Percentiles rank a stretch among this genome's conserved stretches.
Conservation (phyloP, 2,113 vertebrate species). For the Ophiodon elongatus region DNA sequence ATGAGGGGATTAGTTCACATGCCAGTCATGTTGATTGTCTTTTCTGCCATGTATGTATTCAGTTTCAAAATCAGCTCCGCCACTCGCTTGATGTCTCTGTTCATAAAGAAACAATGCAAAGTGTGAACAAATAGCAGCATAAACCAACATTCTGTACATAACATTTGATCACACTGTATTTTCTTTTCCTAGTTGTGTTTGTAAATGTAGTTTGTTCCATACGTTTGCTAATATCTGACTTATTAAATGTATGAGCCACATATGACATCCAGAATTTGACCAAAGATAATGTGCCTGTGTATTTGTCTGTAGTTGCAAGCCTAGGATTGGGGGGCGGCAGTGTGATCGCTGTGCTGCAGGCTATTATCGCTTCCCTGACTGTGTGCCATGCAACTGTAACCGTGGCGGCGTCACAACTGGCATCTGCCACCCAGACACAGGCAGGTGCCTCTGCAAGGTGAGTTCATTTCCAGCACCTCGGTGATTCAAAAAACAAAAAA, state of each 20-base stretch:
- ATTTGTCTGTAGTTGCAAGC: conserved; percentile 87
- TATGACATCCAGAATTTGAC: neutral
- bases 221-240: neutral
- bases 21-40: neutral
- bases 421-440: conserved; percentile 89
- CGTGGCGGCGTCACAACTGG: conserved; percentile 83
- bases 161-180: neutral
- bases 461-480: neutral
- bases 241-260: neutral
- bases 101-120: neutral
- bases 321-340: conserved; percentile 86
- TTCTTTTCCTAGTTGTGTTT: neutral
- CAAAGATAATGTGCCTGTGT: neutral
- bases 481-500: neutral
- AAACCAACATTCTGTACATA: neutral
- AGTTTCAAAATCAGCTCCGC: neutral
- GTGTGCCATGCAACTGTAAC: conserved; percentile 88
- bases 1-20: neutral
- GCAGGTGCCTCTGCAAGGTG: conserved; percentile 95
- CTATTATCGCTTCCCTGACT: conserved; percentile 89
- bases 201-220: neutral
- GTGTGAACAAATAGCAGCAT: neutral
- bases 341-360: conserved; percentile 91
- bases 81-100: neutral
- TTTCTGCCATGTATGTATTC: neutral